Percentiles rank a stretch among this genome's conserved stretches.
Conservation (phyloP, 1,140 invertebrate genomes). For the Lineus longissimus region DNA sequence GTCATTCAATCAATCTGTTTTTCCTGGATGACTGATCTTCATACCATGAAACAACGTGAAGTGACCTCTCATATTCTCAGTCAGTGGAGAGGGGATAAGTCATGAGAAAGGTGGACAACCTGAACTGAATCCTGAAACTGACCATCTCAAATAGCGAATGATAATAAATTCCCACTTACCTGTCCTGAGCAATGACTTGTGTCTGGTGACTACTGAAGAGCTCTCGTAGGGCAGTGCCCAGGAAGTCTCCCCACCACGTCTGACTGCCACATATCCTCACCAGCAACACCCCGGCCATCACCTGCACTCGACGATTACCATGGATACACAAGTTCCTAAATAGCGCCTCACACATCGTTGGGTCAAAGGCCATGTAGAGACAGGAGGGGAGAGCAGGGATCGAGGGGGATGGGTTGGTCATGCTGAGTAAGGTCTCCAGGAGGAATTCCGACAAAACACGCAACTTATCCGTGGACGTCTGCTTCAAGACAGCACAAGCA, state of each 20-base stretch:
- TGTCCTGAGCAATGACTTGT: conserved; percentile 61
- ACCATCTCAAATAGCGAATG: no score
- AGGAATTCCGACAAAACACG: conserved; percentile 73
- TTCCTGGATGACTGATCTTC: no score
- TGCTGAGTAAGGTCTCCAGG: conserved; percentile 69
- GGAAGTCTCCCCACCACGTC: conserved; percentile 83
- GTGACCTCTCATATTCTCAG: no score
- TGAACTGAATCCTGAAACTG: no score
- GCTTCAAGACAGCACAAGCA: conserved; percentile 29
- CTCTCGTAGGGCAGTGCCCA: conserved; percentile 73
- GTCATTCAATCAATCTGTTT: no score
- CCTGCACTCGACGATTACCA: conserved; percentile 63
- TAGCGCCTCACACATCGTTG: conserved; percentile 62
- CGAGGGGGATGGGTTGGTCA: conserved; percentile 57
- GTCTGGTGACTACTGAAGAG: conserved; percentile 76
- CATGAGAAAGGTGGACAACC: no score
- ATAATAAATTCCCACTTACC: neutral
- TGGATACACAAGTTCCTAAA: conserved; percentile 68
- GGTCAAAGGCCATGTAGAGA: conserved; percentile 56
- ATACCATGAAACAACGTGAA: no score
- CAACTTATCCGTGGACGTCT: conserved; percentile 64
- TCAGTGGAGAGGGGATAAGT: no score
- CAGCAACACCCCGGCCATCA: conserved; percentile 68
- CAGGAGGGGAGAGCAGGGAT: conserved; percentile 37
- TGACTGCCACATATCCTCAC: conserved; percentile 74